These are phyloP conservation scores for Polypedilum vanderplanki DNA, from an alignment of 1,140 invertebrate species.

Conservation along the genomic window DNA sequence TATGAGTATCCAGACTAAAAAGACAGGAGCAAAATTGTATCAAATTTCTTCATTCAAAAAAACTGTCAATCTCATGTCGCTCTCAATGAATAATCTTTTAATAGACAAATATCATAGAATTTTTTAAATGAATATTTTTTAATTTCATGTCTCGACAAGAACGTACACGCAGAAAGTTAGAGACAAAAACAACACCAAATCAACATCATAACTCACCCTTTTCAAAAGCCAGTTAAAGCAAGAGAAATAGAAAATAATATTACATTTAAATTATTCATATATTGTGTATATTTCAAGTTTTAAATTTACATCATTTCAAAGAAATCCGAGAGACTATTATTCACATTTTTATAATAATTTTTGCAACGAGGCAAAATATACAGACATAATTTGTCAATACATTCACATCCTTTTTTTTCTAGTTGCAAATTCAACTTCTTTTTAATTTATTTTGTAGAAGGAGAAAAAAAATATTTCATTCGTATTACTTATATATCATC, in stretches of 20 bases:
- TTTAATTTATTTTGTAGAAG: too few species aligned
- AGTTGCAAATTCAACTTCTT: too few species aligned
- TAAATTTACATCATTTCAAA: neutral
- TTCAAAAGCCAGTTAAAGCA: neutral
- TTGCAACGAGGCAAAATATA: neutral
- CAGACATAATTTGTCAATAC: constrained; percentile 6
- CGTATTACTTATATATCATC: neutral
- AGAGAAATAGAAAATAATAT: neutral
- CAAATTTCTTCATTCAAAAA: too few species aligned
- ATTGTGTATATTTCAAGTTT: neutral
- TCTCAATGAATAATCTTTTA: too few species aligned
- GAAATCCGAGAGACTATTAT: neutral
- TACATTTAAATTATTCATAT: constrained; percentile 20
- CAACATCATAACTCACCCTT: neutral
- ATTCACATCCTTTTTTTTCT: neutral
- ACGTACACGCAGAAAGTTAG: too few species aligned
- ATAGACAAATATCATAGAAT: neutral
- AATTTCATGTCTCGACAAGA: too few species aligned
- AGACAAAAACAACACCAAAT: too few species aligned
- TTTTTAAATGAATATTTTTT: neutral
- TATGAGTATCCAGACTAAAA: too few species aligned
- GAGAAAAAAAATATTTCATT: neutral
- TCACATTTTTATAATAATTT: neutral
- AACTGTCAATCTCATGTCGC: too few species aligned
- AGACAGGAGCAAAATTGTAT: too few species aligned